Conservation (phyloP, 1,140 invertebrate species). For the Aethina tumida region DNA sequence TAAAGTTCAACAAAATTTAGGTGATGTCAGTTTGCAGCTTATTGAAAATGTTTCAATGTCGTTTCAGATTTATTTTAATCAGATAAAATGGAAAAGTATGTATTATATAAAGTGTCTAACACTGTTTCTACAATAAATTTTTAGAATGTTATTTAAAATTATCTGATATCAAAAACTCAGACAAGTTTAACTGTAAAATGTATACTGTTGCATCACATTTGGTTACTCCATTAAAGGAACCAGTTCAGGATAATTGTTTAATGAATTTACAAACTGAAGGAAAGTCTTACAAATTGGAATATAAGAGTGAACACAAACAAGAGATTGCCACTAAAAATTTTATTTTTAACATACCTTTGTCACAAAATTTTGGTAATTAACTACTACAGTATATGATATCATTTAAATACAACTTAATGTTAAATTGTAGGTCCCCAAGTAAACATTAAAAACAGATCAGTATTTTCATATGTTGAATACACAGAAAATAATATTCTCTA, state of each 20-base stretch:
- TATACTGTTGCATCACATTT: background rate
- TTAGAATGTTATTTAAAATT: slow-evolving; percentile 9
- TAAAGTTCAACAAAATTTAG: too few species aligned
- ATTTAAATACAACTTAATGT: background rate
- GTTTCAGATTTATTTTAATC: slow-evolving; percentile 7
- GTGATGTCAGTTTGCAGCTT: too few species aligned
- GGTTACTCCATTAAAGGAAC: slow-evolving; percentile 5
- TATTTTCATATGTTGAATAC: slow-evolving; percentile 14
- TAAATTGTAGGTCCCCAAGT: slow-evolving; percentile 6
- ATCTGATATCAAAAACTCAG: slow-evolving; percentile 2
- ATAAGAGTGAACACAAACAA: slow-evolving; percentile 6
- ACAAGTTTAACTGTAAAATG: slow-evolving; percentile 7
- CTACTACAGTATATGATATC: background rate
- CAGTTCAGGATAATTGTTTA: slow-evolving; percentile 1
- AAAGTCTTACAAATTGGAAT: slow-evolving; percentile 9
- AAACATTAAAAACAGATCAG: background rate
- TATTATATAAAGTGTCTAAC: background rate
- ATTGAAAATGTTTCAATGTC: too few species aligned
- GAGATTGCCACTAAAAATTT: slow-evolving; percentile 7
- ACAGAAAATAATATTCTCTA: slow-evolving; percentile 14
- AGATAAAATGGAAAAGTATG: slow-evolving; percentile 13
- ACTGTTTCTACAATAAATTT: background rate
- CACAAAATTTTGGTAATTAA: slow-evolving; percentile 3
- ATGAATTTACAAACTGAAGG: slow-evolving; percentile 7
- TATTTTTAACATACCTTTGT: slow-evolving; percentile 4